Evolutionary conservation across 1,140 invertebrate genomes (phyloP), one percentile per base, ranked within the genome.

Genomic region (Sarcophaga bullata): DNA sequence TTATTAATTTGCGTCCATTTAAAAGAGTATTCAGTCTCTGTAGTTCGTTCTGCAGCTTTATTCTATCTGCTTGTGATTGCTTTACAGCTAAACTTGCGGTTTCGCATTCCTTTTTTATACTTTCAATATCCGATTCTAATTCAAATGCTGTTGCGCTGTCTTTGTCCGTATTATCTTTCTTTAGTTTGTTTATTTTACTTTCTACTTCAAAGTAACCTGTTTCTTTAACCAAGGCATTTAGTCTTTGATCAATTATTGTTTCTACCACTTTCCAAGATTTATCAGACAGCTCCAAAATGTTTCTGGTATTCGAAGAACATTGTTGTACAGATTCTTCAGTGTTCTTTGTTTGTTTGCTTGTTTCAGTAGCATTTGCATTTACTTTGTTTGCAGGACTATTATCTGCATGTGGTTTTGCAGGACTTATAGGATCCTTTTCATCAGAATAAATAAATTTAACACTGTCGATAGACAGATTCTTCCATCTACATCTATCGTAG

Each of bases 1-100:
- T 83, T 68, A 83, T 81, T 13, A 83, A 10, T 46, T 76, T 81
- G 15, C 73, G 80, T 68, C 62, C 50, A 17, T 80, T 72, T 37
- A 83, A 54, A 5, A 72, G 9, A 72, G 62, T 81, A 6, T 83
- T 80, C 13, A 83, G 37, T 6, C 19, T 46, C 49, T 81, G 80
- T 11, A 83, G 19, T 81, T 83, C 82, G 7, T 68, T 80, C 37
- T 81, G 82, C 9, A 83, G 17, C 48, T 76, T 52, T 5, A 47
- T 19, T 76, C 78, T 83, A 49, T 80, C 72, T 0, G 52, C 48
- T 75, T 83, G 68, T 1, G 82, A 68, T 4, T 81, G 73, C 13
- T 75, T 37, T 37, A 83, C 25, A 25, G 68, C 54, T 49, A 49
- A 15, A 15, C 82, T 73, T 80, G 81, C 50, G 9, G 13, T 1